Base-by-base conservation (phyloP, 2,888 invertebrate genomes). In the Caenorhabditis drosophilae region DNA sequence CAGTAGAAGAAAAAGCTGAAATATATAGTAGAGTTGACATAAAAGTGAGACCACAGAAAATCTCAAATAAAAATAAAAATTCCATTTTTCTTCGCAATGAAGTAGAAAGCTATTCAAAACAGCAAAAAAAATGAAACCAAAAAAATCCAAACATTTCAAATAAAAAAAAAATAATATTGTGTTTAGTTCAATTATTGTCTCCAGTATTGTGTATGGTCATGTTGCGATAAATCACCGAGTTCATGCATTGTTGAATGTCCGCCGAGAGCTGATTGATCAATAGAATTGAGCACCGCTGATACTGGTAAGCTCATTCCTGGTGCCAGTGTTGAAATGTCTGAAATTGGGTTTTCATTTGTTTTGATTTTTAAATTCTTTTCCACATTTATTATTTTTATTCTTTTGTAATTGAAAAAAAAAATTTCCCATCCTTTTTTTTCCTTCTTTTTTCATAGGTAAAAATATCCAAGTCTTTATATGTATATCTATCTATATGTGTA, bases 221-320 rank as follows among this genome's bases (percentile, higher is more conserved):
- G 69, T 59, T 60, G 67, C 9, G 50, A 16, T 16, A 66, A 20
- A 26, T 64, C 64, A 18, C 53, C 46, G 31, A 70, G 41, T 27
- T 64, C 64, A 40, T 70, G 67, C 67, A 68, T 67, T 35, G 49
- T 40, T 41, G 47, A 36, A 38, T 58, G 61, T 11, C 55, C 41
- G 40, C 55, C 67, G 34, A 66, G 47, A 20, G 55, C 46, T 0
- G 64, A 55, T 41, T 57, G 73, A 23, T 76, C 73, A 25, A 73
- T 56, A 7, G 71, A 64, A 52, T 63, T 73, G 38, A 76, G 58
- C 25, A 76, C 75, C 9, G 75, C 71, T 4, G 73, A 73, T n/a
- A 75, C 75, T 18, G 73, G 70, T 2, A 72, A 47, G 7, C 56
- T 52, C 70, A 73, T 73, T 18, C 67, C 62, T 27, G 66, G 62